Conservation (phyloP, 2,888 invertebrate genomes). For the Teinopalpus imperialis region DNA sequence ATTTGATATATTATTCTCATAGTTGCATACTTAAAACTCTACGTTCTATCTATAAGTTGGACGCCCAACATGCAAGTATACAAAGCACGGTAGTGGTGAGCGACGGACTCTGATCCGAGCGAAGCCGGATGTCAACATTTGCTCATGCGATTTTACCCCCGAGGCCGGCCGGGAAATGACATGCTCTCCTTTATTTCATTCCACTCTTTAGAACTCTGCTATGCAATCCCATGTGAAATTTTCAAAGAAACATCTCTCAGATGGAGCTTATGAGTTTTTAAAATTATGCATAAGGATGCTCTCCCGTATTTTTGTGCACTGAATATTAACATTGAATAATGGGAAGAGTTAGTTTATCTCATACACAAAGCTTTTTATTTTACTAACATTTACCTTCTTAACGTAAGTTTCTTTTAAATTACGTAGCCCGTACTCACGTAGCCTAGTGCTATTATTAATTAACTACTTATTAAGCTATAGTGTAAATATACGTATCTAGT, state of each 20-base stretch:
- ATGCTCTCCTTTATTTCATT: conserved; percentile 52
- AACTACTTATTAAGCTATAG: too few relatives aligned
- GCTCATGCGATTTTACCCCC: conserved; percentile 57
- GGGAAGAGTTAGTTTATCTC: conserved; percentile 12
- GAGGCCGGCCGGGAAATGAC: conserved; percentile 63
- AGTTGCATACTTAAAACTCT: conserved; percentile 15
- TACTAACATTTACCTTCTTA: conserved; percentile 5
- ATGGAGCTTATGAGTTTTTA: conserved; percentile 27
- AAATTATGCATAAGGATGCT: conserved; percentile 25
- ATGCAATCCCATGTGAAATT: conserved; percentile 58
- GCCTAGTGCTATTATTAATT: too few relatives aligned
- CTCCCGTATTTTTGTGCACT: conserved; percentile 11
- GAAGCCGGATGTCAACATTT: conserved; percentile 71
- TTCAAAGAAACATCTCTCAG: conserved; percentile 36
- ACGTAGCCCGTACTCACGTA: too few relatives aligned
- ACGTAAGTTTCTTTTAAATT: not conserved
- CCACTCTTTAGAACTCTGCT: conserved; percentile 45
- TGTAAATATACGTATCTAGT: too few relatives aligned
- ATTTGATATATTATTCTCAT: too few relatives aligned
- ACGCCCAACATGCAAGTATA: conserved; percentile 18
- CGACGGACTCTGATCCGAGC: conserved; percentile 39
- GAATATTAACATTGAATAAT: conserved; percentile 21
- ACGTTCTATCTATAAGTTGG: conserved; percentile 5
- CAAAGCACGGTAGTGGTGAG: conserved; percentile 20
- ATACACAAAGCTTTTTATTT: conserved; percentile 8